Base-by-base conservation (phyloP, 1,140 invertebrate species). In the Orchestia grillus region DNA sequence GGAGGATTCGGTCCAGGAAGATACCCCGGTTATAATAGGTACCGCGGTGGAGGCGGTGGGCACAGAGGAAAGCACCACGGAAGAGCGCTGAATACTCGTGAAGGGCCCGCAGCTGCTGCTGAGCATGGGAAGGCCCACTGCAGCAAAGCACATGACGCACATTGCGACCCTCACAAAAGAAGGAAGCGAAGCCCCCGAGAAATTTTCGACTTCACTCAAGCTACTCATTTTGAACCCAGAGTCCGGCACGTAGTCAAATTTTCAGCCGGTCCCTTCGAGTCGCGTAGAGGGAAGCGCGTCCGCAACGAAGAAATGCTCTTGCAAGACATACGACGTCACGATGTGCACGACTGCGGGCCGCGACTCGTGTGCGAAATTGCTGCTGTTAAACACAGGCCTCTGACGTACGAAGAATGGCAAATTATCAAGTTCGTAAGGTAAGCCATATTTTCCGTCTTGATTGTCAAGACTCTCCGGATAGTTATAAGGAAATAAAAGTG, bases 361-460 rank as follows among this genome's bases (percentile, higher is more conserved):
- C 16, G 19, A 40, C 92, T 94, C 28, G n/a, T 47, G 1, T 94
- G 92, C 36, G 92, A 94, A 94, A 94, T 94, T 45, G 92, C 92
- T 8, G 8, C 43, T 28, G 92, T 94, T 4, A 94, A 94, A 44
- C 6, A 94, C 36, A 94, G 92, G 36, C 92, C 92, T 42, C 44
- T 94, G 11, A 45, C 92, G 41, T 94, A 94, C 40, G 92, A 94
- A 94, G 92, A 94, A 94, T 94, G 92, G 92, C 44, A 45, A 44
- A 94, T 94, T n/a, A 44, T 94, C 6, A 45, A 94, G 23, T 94
- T 94, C 92, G 44, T 94, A 42, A 94, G 92, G 92, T 45, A 94
- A 45, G 92, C 47, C 41, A 94, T 23, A 1, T 28, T 77, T 36
- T 77, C 47, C 19, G 19, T 53, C 6, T 53, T 53, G 47, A 8